These are phyloP conservation scores for Hypselothyrea guttata DNA, from an alignment of 2,888 invertebrate species.

Conservation along the genomic window DNA sequence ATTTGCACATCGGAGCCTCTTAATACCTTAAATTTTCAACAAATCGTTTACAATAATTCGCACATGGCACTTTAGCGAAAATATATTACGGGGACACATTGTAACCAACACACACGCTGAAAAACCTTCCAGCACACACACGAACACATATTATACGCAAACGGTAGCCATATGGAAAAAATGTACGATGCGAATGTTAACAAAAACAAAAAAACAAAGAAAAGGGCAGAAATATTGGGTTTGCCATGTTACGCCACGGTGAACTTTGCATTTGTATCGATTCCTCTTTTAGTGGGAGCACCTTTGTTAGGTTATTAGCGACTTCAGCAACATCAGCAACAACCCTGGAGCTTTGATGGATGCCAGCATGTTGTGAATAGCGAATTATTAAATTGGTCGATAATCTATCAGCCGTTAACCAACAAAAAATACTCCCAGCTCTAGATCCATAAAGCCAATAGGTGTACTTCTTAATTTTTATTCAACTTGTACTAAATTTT, in stretches of 20 bases:
- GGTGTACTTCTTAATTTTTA: too few species aligned
- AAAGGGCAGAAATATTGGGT: constrained; percentile 9
- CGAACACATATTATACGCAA: constrained; percentile 4
- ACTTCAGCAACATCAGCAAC: background rate
- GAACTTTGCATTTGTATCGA: too few species aligned
- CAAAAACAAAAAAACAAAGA: constrained; percentile 27
- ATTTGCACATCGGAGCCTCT: constrained; percentile 35
- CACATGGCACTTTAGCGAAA: constrained; percentile 60
- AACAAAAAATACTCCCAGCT: too few species aligned
- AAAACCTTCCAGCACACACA: constrained; percentile 6
- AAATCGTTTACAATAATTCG: constrained; percentile 68
- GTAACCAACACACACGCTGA: constrained; percentile 7
- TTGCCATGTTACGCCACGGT: constrained; percentile 33
- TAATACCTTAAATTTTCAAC: constrained; percentile 59
- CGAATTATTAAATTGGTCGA: constrained; percentile 61
- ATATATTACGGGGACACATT: constrained; percentile 56
- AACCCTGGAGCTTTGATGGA: constrained; percentile 36
- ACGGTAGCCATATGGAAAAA: constrained; percentile 25
- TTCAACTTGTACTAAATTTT: too few species aligned
- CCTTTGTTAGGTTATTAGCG: too few species aligned
- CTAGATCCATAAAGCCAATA: too few species aligned
- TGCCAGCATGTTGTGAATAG: constrained; percentile 44
- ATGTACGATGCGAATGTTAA: constrained; percentile 15
- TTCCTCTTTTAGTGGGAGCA: too few species aligned
- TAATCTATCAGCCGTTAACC: constrained; percentile 24